phyloP scores from a whole-genome alignment of 2,888 invertebrate genomes.

The Agonopterix arenella region DNA sequence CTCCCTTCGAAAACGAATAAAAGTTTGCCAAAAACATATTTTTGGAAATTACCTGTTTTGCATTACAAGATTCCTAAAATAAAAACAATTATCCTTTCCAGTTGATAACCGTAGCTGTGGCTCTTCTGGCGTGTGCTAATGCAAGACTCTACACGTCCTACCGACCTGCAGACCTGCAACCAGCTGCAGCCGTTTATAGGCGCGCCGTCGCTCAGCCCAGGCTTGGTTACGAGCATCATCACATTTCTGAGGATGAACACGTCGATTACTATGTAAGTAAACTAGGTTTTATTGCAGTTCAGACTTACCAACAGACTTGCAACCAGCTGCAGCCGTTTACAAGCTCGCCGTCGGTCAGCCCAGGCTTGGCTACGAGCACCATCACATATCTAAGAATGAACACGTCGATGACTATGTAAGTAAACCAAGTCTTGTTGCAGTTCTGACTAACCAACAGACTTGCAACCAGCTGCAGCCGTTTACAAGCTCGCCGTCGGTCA shows the following conservation, averaged over 20 bases:
- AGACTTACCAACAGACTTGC: conserved; percentile 33
- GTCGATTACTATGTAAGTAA: conserved; percentile 80
- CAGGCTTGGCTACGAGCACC: conserved; percentile 41
- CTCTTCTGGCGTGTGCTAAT: conserved; percentile 39
- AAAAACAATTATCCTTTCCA: conserved; percentile 17
- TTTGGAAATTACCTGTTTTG: no score
- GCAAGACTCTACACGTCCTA: conserved; percentile 41
- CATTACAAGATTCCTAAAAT: no score
- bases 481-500: background rate
- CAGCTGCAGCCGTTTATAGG: conserved; percentile 22
- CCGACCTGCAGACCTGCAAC: conserved; percentile 33
- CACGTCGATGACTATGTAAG: conserved; percentile 81
- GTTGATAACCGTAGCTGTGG: conserved; percentile 39
- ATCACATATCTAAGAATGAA: conserved; percentile 66
- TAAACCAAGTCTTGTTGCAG: conserved; percentile 10
- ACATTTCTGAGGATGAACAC: conserved; percentile 70
- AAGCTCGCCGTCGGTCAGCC: conserved; percentile 30
- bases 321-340: conserved; percentile 27
- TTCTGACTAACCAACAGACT: no score
- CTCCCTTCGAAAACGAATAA: no score
- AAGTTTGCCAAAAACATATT: no score
- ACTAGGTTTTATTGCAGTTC: conserved; percentile 28
- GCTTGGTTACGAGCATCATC: conserved; percentile 45
- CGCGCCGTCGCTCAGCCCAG: conserved; percentile 34
- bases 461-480: no score